These are phyloP conservation scores for Habropoda laboriosa DNA, from an alignment of 1,140 invertebrate species.

Conservation along the genomic window DNA sequence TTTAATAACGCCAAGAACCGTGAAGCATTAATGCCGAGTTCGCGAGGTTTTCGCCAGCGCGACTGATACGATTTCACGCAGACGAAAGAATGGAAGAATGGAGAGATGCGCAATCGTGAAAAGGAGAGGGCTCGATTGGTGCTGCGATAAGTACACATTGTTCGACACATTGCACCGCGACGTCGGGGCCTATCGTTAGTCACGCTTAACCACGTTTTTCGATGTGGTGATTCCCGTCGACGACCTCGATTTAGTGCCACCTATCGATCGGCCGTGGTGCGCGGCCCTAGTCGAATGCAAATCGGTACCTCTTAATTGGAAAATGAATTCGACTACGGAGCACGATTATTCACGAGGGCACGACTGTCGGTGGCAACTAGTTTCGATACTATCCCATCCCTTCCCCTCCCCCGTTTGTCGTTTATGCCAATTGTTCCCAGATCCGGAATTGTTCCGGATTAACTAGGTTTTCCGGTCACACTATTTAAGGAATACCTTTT, in stretches of 20 bases:
- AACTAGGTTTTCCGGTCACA: constrained; percentile 48
- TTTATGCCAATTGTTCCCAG: constrained; percentile 53
- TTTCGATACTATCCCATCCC: constrained; percentile 44
- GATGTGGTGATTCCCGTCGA: constrained; percentile 43
- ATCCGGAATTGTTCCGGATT: constrained; percentile 45
- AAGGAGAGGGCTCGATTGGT: background rate
- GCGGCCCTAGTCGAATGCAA: constrained; percentile 54
- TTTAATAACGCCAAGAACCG: constrained; percentile 19
- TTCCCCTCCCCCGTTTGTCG: background rate
- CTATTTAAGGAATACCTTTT: constrained; percentile 53
- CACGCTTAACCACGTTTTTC: constrained; percentile 51
- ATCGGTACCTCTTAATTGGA: constrained; percentile 65
- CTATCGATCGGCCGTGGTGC: constrained; percentile 56
- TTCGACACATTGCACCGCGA: constrained; percentile 52
- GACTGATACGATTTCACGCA: constrained; percentile 21
- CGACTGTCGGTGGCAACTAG: constrained; percentile 40
- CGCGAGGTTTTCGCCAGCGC: constrained; percentile 10
- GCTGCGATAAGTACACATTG: constrained; percentile 62
- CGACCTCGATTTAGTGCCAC: constrained; percentile 50
- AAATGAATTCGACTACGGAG: constrained; percentile 63
- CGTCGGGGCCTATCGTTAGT: constrained; percentile 51
- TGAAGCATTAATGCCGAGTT: constrained; percentile 13
- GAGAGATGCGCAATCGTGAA: constrained; percentile 6
- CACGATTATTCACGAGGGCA: constrained; percentile 58
- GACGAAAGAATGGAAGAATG: constrained; percentile 14